Evolutionary conservation across 1,140 invertebrate genomes (phyloP), one percentile per base, ranked within the genome.

Genomic region (Caenorhabditis tropicalis): DNA sequence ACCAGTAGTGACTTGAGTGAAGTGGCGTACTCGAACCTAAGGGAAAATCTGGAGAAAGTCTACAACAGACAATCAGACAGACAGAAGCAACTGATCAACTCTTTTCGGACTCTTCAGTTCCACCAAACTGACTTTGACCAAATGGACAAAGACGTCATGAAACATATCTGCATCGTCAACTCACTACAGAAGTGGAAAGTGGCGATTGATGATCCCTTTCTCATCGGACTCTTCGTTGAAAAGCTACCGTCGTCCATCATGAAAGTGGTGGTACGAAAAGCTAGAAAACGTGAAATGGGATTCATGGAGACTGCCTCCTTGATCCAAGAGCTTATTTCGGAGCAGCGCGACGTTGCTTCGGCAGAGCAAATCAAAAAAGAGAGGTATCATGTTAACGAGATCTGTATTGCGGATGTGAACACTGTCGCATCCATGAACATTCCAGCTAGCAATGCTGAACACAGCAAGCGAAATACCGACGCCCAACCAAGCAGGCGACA

Each of bases 81-180:
- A 3, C 16, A 19, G 5, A 58, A 27, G 29, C 53, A 58, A 31
- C 16, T 58, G n/a, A 58, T 58, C 4, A 19, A 58, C 21, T 27
- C 2, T 6, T 58, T 27, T 16, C n/a, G 24, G 2, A 58, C 5
- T 6, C 53, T 58, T 7, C 19, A n/a, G 3, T 27, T 58, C 53
- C 53, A 58, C 24, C 53, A 27, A 27, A 27, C 24, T 1, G 16
- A 58, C 24, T 58, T 12, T 27, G 24, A 58, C 6, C 53, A 58
- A 27, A 58, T 58, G 53, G 53, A 58, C n/a, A 58, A 29, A 58
- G 53, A 58, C 29, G 53, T 58, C 2, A 58, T 58, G 53, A 58
- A 29, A 27, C 53, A 58, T 19, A 24, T 58, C 27, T 58, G 53
- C 29, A 5, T 58, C 4, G 24, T 5, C 21, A 58, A 24, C 27